Evolutionary conservation across 2,888 invertebrate genomes (phyloP).

Genomic region (Temnothorax ravouxi): DNA sequence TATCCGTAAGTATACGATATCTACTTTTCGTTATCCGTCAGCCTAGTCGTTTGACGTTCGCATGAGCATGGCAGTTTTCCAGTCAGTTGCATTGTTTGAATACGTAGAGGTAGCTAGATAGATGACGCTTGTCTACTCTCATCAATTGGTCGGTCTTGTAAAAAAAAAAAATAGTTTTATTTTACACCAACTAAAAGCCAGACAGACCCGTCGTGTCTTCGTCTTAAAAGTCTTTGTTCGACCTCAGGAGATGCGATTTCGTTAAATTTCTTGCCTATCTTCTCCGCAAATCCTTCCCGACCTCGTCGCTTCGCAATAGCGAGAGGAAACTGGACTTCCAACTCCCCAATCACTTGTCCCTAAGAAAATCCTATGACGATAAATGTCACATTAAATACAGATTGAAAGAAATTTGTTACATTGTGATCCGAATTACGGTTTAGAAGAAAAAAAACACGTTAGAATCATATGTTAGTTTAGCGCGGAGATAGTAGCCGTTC

Average conservation of each 20-base stretch:
- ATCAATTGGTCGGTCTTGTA: constrained; percentile 22
- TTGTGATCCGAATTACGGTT: neutral
- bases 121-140: constrained; percentile 44
- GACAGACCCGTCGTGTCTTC: constrained; percentile 7
- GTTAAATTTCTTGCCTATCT: constrained; percentile 42
- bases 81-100: constrained; percentile 44
- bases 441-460: neutral
- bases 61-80: constrained; percentile 61
- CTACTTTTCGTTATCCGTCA: neutral
- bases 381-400: neutral
- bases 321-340: constrained; percentile 1
- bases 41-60: constrained; percentile 43
- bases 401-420: constrained; percentile 5
- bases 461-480: constrained; percentile 17
- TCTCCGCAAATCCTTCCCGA: constrained; percentile 21
- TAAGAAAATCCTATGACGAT: neutral
- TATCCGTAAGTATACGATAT: constrained; percentile 31
- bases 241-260: constrained; percentile 86
- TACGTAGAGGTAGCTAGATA: constrained; percentile 38
- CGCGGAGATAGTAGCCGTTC: constrained; percentile 20
- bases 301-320: neutral
- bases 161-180: constrained; percentile 23
- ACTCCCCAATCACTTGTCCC: neutral
- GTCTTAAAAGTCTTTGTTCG: constrained; percentile 9
- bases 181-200: neutral